These are phyloP conservation scores for Procambarus virginalis DNA, from an alignment of 1,140 invertebrate genomes.

Conservation along the genomic window DNA sequence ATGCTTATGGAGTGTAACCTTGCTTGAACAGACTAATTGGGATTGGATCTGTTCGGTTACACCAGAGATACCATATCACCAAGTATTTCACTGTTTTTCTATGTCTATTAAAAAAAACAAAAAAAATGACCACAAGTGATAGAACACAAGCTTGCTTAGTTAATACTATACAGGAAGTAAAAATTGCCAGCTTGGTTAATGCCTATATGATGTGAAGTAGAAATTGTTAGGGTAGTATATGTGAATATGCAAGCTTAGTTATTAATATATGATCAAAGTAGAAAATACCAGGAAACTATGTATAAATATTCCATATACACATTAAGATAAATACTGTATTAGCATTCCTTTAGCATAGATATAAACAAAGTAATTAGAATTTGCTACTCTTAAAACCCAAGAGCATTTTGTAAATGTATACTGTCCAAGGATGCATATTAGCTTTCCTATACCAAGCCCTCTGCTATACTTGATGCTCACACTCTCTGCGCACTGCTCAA, in stretches of 20 bases:
- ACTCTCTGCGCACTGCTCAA: conserved; percentile 21
- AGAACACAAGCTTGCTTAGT: neutral
- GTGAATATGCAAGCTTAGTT: too few relatives aligned
- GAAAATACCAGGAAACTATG: neutral
- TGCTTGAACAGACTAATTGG: too few relatives aligned
- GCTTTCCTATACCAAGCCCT: conserved; percentile 22
- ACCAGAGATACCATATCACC: too few relatives aligned
- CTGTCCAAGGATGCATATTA: conserved; percentile 23
- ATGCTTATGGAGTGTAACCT: neutral
- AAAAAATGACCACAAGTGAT: neutral
- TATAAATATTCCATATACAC: neutral
- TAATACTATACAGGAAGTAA: neutral
- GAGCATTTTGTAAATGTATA: conserved; percentile 22
- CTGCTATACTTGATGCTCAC: conserved; percentile 18
- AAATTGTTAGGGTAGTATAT: too few relatives aligned
- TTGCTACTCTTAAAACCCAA: neutral
- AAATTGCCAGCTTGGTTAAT: too few relatives aligned
- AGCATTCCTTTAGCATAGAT: neutral
- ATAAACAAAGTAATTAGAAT: neutral
- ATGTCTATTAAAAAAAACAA: too few relatives aligned
- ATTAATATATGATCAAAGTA: neutral
- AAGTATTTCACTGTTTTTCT: too few relatives aligned
- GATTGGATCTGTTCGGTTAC: too few relatives aligned
- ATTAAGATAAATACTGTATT: too few relatives aligned
- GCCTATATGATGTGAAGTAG: too few relatives aligned